A percentile compares a stretch with the other conserved stretches of the same genome.
phyloP scores from a whole-genome alignment of 2,888 invertebrate genomes.

The Ectobius pallidus region DNA sequence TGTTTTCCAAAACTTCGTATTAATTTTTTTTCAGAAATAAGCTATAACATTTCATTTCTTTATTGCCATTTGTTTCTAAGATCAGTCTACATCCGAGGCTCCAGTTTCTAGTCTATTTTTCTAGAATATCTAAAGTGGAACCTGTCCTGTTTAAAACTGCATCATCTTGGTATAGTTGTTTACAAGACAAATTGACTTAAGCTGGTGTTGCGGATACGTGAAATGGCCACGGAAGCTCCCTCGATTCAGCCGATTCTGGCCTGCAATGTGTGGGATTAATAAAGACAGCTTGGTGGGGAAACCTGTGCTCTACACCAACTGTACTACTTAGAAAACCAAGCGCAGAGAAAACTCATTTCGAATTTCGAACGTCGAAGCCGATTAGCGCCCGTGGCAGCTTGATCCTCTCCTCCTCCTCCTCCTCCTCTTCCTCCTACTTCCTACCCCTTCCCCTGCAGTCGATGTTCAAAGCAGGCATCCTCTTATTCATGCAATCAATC shows the following conservation, averaged over 20 bases:
- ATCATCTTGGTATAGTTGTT: too few relatives aligned
- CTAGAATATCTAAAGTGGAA: too few relatives aligned
- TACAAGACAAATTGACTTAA: background rate
- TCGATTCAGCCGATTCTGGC: background rate
- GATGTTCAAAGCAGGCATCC: background rate
- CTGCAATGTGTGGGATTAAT: slow-evolving; percentile 27
- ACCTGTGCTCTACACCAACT: slow-evolving; percentile 1
- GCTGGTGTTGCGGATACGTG: background rate
- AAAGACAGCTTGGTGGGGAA: slow-evolving; percentile 24
- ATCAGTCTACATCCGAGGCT: too few relatives aligned
- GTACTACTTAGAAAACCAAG: slow-evolving; percentile 21
- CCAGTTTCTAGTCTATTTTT: too few relatives aligned
- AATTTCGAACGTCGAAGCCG: slow-evolving; percentile 37
- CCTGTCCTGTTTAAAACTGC: too few relatives aligned
- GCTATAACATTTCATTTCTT: too few relatives aligned
- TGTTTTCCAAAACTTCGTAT: too few relatives aligned
- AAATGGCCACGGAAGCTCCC: background rate
- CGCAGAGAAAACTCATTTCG: slow-evolving; percentile 36
- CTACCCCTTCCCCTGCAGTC: too few relatives aligned
- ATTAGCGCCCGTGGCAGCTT: slow-evolving; percentile 29
- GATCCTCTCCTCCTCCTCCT: background rate
- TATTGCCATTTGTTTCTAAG: too few relatives aligned
- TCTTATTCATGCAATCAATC: slow-evolving; percentile 24
- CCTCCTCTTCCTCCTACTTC: too few relatives aligned
- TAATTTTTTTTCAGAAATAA: too few relatives aligned